Conservation (phyloP, 2,113 vertebrate species). For the Chinchilla lanigera region DNA sequence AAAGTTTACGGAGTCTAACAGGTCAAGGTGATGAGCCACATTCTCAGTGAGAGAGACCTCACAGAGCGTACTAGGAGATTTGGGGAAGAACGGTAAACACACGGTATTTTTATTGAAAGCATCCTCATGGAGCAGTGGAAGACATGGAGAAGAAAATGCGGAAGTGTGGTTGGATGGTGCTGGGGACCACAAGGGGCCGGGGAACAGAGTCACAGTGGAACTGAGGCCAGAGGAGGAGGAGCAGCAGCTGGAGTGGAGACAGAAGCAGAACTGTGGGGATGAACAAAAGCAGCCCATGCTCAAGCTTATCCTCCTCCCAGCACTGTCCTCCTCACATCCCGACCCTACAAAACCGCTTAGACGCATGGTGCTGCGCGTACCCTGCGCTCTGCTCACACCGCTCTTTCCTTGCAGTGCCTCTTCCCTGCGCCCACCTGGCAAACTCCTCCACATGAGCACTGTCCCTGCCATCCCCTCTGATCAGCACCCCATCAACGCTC, state of each 20-base stretch:
- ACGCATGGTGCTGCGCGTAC: accelerated
- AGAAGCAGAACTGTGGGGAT: neutral
- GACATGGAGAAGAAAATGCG: neutral
- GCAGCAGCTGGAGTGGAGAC: neutral
- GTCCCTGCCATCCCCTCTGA: neutral
- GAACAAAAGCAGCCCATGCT: neutral
- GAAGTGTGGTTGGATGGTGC: neutral
- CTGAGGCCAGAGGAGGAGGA: neutral
- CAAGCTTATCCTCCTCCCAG: too few species aligned
- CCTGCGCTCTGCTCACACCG: neutral
- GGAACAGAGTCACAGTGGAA: neutral
- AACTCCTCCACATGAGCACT: neutral
- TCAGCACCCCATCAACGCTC: neutral
- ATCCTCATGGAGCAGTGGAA: neutral
- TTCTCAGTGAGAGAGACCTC: neutral
- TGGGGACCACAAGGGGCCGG: neutral
- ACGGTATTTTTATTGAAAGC: neutral
- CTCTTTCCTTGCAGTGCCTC: neutral
- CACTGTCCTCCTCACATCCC: too few species aligned
- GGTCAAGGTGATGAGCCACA: conserved; percentile 8
- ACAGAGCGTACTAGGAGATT: neutral
- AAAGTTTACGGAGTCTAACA: conserved; percentile 22
- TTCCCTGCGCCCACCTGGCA: neutral
- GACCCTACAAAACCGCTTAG: neutral
- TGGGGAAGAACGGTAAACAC: neutral